A percentile compares a stretch with the other conserved stretches of the same genome.
These are phyloP conservation scores for Gallirallus australis DNA, from an alignment of 2,797 vertebrate genomes.

Conservation along the genomic window DNA sequence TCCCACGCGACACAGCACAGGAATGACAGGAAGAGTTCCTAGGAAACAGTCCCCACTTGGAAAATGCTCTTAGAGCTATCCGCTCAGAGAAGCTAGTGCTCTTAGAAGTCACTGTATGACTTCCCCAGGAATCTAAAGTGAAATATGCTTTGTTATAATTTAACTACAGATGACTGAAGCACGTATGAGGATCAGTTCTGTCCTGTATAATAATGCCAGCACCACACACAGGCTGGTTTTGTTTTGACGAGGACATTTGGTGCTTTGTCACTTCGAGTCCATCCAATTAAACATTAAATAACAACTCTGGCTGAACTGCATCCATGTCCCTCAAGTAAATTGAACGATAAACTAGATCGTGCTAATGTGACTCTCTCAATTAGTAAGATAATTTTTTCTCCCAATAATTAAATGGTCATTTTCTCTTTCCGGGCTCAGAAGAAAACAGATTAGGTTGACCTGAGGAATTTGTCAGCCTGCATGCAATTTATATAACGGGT, in stretches of 20 bases:
- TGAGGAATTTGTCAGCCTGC: neutral
- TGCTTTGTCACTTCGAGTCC: neutral
- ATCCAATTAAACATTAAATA: constrained; percentile 36
- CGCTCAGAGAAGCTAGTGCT: neutral
- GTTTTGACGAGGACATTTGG: neutral
- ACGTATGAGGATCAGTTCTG: accelerated
- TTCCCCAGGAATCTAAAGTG: neutral
- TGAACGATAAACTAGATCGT: neutral
- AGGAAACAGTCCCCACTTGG: neutral
- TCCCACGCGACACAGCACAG: accelerated
- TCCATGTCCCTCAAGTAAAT: neutral
- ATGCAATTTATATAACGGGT: neutral
- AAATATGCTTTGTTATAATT: accelerated
- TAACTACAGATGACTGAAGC: neutral
- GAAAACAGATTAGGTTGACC: constrained; percentile 33
- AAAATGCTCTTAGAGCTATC: neutral
- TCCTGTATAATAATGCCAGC: neutral
- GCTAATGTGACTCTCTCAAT: constrained; percentile 14
- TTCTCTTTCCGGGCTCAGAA: neutral
- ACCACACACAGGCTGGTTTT: neutral
- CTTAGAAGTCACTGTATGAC: neutral
- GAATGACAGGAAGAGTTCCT: neutral
- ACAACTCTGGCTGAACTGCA: neutral
- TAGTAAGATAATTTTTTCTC: neutral
- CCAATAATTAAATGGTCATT: constrained; percentile 52